Evolutionary conservation across 2,888 invertebrate genomes (phyloP).

Genomic region (Calliopum simillimum): DNA sequence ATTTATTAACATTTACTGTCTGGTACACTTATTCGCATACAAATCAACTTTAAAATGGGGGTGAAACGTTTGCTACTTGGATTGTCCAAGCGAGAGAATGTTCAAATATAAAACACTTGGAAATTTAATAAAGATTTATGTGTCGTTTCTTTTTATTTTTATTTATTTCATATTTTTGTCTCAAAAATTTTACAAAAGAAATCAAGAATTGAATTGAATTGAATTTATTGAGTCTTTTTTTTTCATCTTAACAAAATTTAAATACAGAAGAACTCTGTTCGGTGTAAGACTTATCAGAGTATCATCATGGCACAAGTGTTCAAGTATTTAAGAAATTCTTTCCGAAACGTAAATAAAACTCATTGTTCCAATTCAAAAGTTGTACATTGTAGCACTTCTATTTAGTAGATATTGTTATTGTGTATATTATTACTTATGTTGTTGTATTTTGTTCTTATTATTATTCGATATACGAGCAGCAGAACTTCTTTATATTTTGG

Average conservation of each 20-base stretch:
- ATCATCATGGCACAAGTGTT: not conserved
- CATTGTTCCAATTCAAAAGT: slow-evolving; percentile 27
- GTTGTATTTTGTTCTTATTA: not conserved
- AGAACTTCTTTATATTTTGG: not conserved
- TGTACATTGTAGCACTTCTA: slow-evolving; percentile 7
- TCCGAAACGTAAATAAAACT: slow-evolving; percentile 10
- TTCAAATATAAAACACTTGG: not conserved
- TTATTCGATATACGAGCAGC: not conserved
- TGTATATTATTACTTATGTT: not conserved
- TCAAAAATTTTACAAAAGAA: not conserved
- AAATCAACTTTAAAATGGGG: no score
- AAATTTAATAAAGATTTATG: slow-evolving; percentile 14
- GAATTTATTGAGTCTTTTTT: not conserved
- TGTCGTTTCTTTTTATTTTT: no score
- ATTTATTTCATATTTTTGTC: not conserved
- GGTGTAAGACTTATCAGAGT: not conserved
- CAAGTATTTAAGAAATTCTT: not conserved
- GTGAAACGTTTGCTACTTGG: not conserved
- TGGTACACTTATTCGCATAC: no score
- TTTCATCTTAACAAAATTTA: no score
- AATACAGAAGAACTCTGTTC: no score
- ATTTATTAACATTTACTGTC: no score
- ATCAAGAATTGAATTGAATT: not conserved
- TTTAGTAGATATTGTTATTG: not conserved
- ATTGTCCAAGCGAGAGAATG: not conserved